These are phyloP conservation scores for Onychomys torridus DNA, from an alignment of 2,797 vertebrate species.

Conservation along the genomic window DNA sequence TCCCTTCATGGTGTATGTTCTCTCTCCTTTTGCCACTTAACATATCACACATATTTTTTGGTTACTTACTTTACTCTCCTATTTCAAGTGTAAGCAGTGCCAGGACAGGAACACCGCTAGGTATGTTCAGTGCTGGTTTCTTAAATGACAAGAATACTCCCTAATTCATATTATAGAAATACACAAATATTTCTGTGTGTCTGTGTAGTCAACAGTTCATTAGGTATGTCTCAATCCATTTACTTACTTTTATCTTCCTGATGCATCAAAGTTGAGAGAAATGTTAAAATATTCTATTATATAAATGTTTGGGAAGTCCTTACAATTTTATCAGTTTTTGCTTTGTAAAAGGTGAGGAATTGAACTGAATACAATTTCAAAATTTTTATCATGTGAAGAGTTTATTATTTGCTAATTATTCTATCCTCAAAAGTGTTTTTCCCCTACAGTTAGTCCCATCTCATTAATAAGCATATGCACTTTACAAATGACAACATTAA, in stretches of 20 bases:
- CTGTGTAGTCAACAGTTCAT: neutral
- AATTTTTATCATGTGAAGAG: neutral
- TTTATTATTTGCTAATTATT: constrained; percentile 13
- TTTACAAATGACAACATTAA: constrained; percentile 14
- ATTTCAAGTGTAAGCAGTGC: neutral
- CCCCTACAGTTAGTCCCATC: neutral
- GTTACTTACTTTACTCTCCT: neutral
- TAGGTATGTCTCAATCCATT: neutral
- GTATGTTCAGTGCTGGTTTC: neutral
- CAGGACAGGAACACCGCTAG: neutral
- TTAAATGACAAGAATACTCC: neutral
- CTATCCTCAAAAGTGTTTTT: neutral
- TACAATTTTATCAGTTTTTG: neutral
- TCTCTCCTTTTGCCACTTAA: neutral
- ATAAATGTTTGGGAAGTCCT: neutral
- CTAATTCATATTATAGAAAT: neutral
- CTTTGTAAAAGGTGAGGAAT: constrained; percentile 29
- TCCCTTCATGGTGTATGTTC: neutral
- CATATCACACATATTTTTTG: neutral
- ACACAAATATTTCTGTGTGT: neutral
- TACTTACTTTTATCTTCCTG: neutral
- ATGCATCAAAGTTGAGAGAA: constrained; percentile 13
- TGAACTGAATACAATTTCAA: neutral
- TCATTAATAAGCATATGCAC: neutral
- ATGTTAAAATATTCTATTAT: neutral